Base-by-base conservation (phyloP, 2,888 invertebrate species). In the Eupithecia subfuscata region DNA sequence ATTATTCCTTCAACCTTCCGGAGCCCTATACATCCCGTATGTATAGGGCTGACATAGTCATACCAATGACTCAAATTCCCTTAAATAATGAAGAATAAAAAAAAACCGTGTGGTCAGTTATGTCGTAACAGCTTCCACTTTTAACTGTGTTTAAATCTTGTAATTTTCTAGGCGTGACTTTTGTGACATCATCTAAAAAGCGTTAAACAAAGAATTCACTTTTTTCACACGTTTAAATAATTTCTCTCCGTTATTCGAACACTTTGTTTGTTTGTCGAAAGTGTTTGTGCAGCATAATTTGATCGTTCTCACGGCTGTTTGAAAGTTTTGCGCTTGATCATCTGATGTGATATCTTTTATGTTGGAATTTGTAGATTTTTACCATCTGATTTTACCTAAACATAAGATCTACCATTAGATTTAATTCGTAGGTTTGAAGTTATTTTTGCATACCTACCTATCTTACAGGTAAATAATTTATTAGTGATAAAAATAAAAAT, bases 141-240 rank as follows among this genome's bases (percentile, higher is more conserved):
- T 12, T 6, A 6, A 56, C 56, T 56, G 56, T 22, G n/a, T 18
- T 40, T 40, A n/a, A 34, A 40, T 40, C 40, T 12, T 12, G 34
- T 16, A 34, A 65, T 37, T 67, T 67, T n/a, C 40, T 67, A 12
- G 65, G 65, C 5, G 65, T 67, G 65, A 43, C 68, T 45, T 43
- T n/a, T 22, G 37, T 67, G 40, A 43, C 43, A 43, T 68, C 67
- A 68, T 22, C 70, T 80, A 80, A 78, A 78, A 84, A 79, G 80
- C 81, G 85, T 83, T 82, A 85, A 84, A 84, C 84, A 87, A 87
- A 85, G 85, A 84, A 85, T 83, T 86, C 87, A 89, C 77, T 77
- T 83, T 87, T 90, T 91, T 86, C 91, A 88, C 91, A 91, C 87
- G 88, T 87, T 74, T 78, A 79, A 82, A 87, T 83, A 86, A 87